Conservation (phyloP, 2,888 invertebrate genomes). For the Hypena proboscidalis region DNA sequence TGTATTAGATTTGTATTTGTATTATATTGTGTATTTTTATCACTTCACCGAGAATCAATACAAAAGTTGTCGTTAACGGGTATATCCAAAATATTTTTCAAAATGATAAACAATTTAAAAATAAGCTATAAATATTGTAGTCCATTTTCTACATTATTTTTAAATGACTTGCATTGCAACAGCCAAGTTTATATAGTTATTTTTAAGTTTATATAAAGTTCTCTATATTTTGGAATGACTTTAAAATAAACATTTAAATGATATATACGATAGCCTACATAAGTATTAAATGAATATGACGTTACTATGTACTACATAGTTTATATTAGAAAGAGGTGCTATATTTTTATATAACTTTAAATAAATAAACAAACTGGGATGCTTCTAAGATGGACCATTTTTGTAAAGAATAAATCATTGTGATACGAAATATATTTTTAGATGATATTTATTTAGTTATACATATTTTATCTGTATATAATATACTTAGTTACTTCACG, state of each 20-base stretch:
- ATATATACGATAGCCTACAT: too few relatives aligned
- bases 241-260: too few relatives aligned
- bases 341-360: conserved; percentile 42
- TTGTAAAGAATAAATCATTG: conserved; percentile 61
- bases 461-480: conserved; percentile 58
- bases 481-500: conserved; percentile 43
- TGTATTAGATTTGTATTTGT: not conserved
- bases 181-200: too few relatives aligned
- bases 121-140: too few relatives aligned
- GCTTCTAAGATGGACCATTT: conserved; percentile 62
- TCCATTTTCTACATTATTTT: too few relatives aligned
- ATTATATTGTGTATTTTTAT: conserved; percentile 1
- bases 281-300: conserved; percentile 42
- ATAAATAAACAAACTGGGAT: conserved; percentile 47
- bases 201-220: too few relatives aligned
- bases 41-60: conserved; percentile 1
- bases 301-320: conserved; percentile 30
- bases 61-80: too few relatives aligned
- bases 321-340: conserved; percentile 53
- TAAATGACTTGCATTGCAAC: too few relatives aligned
- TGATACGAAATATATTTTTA: conserved; percentile 79
- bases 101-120: too few relatives aligned
- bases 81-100: too few relatives aligned
- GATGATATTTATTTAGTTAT: conserved; percentile 65
- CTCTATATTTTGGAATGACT: too few relatives aligned